Percentiles rank a stretch among this genome's conserved stretches.
Conservation (phyloP, 2,888 invertebrate species). For the Drosophila limbata region DNA sequence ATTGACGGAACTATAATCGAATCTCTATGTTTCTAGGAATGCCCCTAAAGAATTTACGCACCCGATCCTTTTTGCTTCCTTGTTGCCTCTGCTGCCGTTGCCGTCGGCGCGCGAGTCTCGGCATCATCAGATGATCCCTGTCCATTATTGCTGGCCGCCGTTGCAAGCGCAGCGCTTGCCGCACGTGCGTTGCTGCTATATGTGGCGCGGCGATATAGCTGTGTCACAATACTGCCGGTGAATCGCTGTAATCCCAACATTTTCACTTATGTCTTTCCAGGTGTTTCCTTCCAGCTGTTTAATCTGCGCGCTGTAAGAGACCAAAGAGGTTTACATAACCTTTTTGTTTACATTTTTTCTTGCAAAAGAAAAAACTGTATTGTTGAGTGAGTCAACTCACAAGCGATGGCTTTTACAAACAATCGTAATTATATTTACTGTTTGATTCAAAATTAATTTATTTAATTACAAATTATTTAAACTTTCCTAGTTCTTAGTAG, state of each 20-base stretch:
- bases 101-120: conserved; percentile 35
- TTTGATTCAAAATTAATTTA: conserved; percentile 15
- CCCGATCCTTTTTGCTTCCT: conserved; percentile 71
- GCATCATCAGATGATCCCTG: conserved; percentile 38
- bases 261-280: conserved; percentile 54
- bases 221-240: conserved; percentile 69
- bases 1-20: too few relatives aligned
- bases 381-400: background rate
- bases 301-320: conserved; percentile 74
- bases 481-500: conserved; percentile 60
- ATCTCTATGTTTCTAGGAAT: too few relatives aligned
- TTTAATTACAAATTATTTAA: conserved; percentile 19
- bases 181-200: conserved; percentile 74
- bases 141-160: conserved; percentile 57
- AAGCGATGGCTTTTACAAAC: background rate
- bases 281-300: conserved; percentile 12
- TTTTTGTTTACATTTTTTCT: conserved; percentile 76
- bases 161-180: conserved; percentile 62
- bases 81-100: conserved; percentile 40
- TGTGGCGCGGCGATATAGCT: conserved; percentile 68
- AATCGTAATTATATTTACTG: background rate
- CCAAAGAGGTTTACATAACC: conserved; percentile 84
- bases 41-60: background rate
- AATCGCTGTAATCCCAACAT: conserved; percentile 84
- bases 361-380: background rate